Evolutionary conservation across 2,797 vertebrate species (phyloP).

Genomic region (Sebastolobus altivelis): DNA sequence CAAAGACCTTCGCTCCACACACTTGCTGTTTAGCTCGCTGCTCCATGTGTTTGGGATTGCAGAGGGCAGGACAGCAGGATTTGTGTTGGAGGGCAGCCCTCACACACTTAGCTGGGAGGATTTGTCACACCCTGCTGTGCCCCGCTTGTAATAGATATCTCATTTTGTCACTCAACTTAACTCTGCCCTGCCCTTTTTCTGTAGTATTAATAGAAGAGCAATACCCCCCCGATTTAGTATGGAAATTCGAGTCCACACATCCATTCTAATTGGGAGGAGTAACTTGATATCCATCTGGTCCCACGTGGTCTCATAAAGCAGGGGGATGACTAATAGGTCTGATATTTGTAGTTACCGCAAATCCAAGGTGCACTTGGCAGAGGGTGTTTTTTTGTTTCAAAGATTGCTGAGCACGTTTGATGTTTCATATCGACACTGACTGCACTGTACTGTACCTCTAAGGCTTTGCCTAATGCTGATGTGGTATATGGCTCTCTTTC

Average conservation of each 20-base stretch:
- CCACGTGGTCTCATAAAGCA: conserved; percentile 39
- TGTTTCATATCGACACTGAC: conserved; percentile 17
- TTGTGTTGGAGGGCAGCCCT: conserved; percentile 34
- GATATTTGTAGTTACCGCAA: conserved; percentile 41
- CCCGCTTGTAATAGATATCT: conserved; percentile 59
- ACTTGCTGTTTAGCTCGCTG: not conserved
- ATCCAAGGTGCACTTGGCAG: conserved; percentile 28
- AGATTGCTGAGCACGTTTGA: not conserved
- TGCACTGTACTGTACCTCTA: not conserved
- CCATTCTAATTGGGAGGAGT: conserved; percentile 47
- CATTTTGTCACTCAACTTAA: conserved; percentile 66
- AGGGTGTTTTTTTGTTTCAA: not conserved
- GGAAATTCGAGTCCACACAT: conserved; percentile 60
- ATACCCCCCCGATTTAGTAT: conserved; percentile 59
- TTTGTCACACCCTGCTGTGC: conserved; percentile 50
- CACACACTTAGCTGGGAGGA: conserved; percentile 36
- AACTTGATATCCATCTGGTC: conserved; percentile 60
- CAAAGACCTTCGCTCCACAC: not conserved
- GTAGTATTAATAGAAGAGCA: conserved; percentile 73
- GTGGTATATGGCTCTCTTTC: conserved; percentile 42
- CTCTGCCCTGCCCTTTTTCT: conserved; percentile 47
- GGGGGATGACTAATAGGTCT: conserved; percentile 38
- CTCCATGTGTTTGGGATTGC: conserved; percentile 25
- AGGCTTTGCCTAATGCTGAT: conserved; percentile 34
- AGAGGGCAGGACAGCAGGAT: conserved; percentile 20